Conservation (phyloP, 2,888 invertebrate species). For the Endotricha flammealis region DNA sequence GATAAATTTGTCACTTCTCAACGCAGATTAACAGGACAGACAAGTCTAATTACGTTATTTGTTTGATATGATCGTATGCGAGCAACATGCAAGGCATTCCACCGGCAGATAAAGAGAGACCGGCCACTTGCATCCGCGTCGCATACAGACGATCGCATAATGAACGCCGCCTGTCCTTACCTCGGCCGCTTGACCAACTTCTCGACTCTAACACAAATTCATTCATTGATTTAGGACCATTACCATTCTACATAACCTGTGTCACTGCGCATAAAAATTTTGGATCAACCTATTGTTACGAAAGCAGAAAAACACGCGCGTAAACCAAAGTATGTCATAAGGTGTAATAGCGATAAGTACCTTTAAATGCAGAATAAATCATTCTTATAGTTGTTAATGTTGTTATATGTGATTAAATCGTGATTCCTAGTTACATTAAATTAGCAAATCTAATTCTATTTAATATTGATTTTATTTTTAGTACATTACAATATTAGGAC, state of each 20-base stretch:
- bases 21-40: neutral
- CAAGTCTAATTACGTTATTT: too few species aligned
- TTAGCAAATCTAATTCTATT: too few species aligned
- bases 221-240: constrained; percentile 52
- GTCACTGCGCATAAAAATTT: constrained; percentile 37
- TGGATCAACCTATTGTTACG: constrained; percentile 38
- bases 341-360: too few species aligned
- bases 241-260: constrained; percentile 51
- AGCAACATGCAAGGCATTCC: neutral
- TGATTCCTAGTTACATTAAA: too few species aligned
- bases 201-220: constrained; percentile 47
- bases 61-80: neutral
- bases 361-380: too few species aligned
- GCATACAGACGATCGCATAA: constrained; percentile 49
- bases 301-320: too few species aligned
- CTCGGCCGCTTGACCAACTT: constrained; percentile 60
- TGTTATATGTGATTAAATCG: too few species aligned
- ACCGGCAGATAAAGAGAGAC: neutral
- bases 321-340: too few species aligned
- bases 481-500: too few species aligned
- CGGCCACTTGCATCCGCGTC: constrained; percentile 17
- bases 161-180: constrained; percentile 34
- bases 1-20: constrained; percentile 1
- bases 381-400: too few species aligned
- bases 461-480: too few species aligned